Conservation (phyloP, 2,888 invertebrate genomes). For the Drosophila koepferae region DNA sequence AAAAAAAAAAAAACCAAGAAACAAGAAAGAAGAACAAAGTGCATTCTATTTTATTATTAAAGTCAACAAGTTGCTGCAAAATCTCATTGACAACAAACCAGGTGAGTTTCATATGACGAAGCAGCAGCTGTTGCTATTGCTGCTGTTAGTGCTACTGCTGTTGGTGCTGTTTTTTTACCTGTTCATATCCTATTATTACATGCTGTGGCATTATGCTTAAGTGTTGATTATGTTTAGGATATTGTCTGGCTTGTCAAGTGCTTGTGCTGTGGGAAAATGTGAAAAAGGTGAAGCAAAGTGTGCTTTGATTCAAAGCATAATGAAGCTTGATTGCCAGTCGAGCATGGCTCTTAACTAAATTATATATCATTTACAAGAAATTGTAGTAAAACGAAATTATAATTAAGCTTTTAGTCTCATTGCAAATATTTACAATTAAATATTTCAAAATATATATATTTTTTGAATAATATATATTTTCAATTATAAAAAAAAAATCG, state of each 20-base stretch:
- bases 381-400: neutral
- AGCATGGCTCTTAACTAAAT: neutral
- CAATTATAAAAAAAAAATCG: no score
- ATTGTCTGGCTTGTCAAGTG: slow-evolving; percentile 22
- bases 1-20: slow-evolving; percentile 20
- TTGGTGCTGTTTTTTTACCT: slow-evolving; percentile 6
- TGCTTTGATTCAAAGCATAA: neutral
- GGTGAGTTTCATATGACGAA: slow-evolving; percentile 61
- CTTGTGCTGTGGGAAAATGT: slow-evolving; percentile 1
- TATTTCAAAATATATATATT: no score
- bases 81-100: slow-evolving; percentile 51
- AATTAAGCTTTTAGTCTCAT: neutral
- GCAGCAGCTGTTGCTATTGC: neutral
- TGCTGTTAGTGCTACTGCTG: neutral
- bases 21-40: slow-evolving; percentile 22
- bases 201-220: slow-evolving; percentile 22
- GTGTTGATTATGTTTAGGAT: slow-evolving; percentile 43
- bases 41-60: slow-evolving; percentile 67
- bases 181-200: slow-evolving; percentile 22
- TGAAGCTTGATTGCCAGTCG: neutral
- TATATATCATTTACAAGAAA: neutral
- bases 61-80: slow-evolving; percentile 76
- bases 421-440: neutral
- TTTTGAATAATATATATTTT: neutral
- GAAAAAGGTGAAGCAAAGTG: neutral